A percentile compares a stretch with the other conserved stretches of the same genome.
Evolutionary conservation across 2,888 invertebrate species (phyloP).

Genomic region (Lithodes maja): DNA sequence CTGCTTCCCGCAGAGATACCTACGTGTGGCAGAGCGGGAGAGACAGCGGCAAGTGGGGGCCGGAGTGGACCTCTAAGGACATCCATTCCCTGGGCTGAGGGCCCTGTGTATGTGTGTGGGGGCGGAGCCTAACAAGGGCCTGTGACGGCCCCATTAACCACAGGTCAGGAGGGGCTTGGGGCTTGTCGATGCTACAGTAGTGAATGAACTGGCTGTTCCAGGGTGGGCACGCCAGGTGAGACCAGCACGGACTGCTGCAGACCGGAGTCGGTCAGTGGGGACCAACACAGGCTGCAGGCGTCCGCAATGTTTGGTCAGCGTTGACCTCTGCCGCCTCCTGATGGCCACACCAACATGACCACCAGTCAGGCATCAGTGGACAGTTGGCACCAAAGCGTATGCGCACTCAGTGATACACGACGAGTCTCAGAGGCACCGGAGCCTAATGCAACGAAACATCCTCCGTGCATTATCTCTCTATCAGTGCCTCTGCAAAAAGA

Average conservation of each 20-base stretch:
- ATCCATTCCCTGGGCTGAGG: slow-evolving; percentile 64
- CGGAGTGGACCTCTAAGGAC: slow-evolving; percentile 58
- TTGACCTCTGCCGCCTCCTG: slow-evolving; percentile 65
- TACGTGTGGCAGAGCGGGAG: slow-evolving; percentile 68
- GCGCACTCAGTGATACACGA: slow-evolving; percentile 61
- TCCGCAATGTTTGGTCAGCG: slow-evolving; percentile 54
- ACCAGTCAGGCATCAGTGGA: slow-evolving; percentile 62
- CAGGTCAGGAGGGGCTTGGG: slow-evolving; percentile 66
- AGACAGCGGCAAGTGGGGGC: slow-evolving; percentile 67
- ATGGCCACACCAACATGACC: slow-evolving; percentile 60
- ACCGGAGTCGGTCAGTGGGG: slow-evolving; percentile 58
- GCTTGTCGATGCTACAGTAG: slow-evolving; percentile 68
- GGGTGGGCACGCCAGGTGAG: slow-evolving; percentile 62
- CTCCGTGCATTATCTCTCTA: slow-evolving; percentile 70
- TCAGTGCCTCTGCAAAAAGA: slow-evolving; percentile 70
- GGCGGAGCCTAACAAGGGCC: slow-evolving; percentile 49
- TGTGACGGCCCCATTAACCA: slow-evolving; percentile 50
- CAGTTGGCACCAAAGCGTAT: slow-evolving; percentile 59
- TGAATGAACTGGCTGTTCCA: slow-evolving; percentile 62
- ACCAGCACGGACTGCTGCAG: slow-evolving; percentile 66
- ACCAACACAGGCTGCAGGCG: slow-evolving; percentile 67
- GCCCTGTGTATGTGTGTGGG: slow-evolving; percentile 60
- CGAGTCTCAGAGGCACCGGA: slow-evolving; percentile 68
- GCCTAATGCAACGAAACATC: slow-evolving; percentile 70
- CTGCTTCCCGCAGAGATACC: slow-evolving; percentile 67